These are phyloP conservation scores for Sinosuthora webbiana DNA, from an alignment of 2,113 vertebrate genomes.

Conservation along the genomic window DNA sequence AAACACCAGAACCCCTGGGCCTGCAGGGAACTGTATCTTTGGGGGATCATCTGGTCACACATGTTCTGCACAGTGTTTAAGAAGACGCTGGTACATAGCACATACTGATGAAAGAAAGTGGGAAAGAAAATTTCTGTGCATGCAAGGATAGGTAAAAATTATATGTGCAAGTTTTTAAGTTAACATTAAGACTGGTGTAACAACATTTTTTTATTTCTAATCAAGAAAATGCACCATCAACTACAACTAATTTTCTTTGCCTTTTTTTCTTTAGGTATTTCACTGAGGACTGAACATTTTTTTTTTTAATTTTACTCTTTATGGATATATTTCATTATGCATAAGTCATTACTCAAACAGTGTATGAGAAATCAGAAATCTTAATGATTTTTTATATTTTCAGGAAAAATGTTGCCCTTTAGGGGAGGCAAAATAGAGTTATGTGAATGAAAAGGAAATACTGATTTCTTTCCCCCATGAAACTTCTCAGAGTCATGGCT, in stretches of 20 bases:
- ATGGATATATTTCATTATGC: neutral
- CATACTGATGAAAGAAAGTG: neutral
- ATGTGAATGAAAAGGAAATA: neutral
- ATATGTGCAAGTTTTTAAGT: neutral
- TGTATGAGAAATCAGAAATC: neutral
- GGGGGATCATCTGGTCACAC: neutral
- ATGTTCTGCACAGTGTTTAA: neutral
- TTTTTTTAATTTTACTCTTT: neutral
- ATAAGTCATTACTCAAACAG: neutral
- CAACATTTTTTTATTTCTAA: neutral
- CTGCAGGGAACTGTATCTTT: neutral
- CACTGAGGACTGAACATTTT: neutral
- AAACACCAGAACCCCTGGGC: neutral
- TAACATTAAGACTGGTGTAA: neutral
- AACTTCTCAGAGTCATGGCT: neutral
- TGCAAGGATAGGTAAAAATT: neutral
- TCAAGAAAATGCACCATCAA: neutral
- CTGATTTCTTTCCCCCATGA: neutral
- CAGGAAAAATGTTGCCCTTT: neutral
- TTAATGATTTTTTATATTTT: neutral
- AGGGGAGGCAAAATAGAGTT: neutral
- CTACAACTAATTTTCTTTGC: neutral
- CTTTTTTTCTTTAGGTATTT: neutral
- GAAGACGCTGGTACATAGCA: neutral
- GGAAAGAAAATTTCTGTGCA: neutral